phyloP scores from a whole-genome alignment of 2,113 vertebrate genomes.

The Arothron firmamentum region DNA sequence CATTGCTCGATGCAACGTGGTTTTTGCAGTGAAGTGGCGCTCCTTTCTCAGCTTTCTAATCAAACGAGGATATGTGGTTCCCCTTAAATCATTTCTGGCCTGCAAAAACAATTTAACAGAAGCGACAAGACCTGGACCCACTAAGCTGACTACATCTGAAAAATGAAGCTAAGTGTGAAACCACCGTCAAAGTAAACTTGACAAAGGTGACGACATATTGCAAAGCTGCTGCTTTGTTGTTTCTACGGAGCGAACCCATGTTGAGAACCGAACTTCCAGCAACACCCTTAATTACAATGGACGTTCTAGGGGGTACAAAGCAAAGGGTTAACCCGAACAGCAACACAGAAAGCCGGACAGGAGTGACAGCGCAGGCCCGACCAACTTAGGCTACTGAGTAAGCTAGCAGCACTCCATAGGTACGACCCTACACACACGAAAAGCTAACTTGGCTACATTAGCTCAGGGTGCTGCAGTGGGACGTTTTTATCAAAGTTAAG shows the following conservation, averaged over 20 bases:
- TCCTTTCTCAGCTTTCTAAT: too few species aligned
- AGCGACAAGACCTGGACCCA: not conserved
- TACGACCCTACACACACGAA: conserved; percentile 46
- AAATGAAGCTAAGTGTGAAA: not conserved
- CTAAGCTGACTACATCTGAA: not conserved
- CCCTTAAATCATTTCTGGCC: too few species aligned
- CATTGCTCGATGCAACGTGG: too few species aligned
- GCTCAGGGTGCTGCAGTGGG: conserved; percentile 25
- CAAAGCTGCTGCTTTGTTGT: not conserved
- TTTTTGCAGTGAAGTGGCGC: too few species aligned
- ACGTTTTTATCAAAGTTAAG: too few species aligned
- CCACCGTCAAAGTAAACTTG: not conserved
- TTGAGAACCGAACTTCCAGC: not conserved
- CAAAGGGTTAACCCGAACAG: conserved; percentile 65
- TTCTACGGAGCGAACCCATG: not conserved
- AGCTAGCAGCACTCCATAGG: conserved; percentile 52
- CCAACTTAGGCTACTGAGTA: conserved; percentile 63
- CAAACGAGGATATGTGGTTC: too few species aligned
- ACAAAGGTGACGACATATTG: not conserved
- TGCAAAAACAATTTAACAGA: not conserved
- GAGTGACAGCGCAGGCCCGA: conserved; percentile 63
- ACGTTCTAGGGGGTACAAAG: conserved; percentile 4
- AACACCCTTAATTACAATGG: not conserved
- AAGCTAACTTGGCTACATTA: conserved; percentile 67
- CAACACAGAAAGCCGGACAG: conserved; percentile 46